Evolutionary conservation across 2,797 vertebrate species (phyloP), one percentile per base, ranked within the genome.

Genomic region (Characodon lateralis): DNA sequence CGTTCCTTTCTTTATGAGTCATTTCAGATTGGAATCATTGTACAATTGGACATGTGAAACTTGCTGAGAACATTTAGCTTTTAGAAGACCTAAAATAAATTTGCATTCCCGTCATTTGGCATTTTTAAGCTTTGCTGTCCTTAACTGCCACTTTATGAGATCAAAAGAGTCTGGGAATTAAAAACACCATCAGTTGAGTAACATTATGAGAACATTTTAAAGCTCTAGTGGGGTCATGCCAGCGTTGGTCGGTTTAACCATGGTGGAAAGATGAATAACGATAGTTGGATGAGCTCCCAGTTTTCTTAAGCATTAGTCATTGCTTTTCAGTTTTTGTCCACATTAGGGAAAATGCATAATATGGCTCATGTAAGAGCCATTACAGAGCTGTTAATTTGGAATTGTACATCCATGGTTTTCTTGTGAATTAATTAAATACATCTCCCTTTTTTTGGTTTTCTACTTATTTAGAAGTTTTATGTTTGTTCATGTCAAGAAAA

Each of bases 361-460:
- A 75, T 70, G 35, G 41, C 76, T 89, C 85, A 81, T 69, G 78
- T 61, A 87, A 83, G 79, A 78, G 59, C 69, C 55, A 26, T 48
- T 46, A 74, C 41, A 71, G 35, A 41, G 31, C 26, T 74, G 79
- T 41, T 53, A 14, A 41, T 58, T 50, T 78, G 20, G 8, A 68
- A 70, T 26, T 58, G 16, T 78, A 39, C 35, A 56, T 18, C 24
- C 61, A 0, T 43, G n/a, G 66, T 31, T 63, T 14, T 63, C 58
- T 48, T 66, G 58, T 58, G 26, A 96, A 96, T 95, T 0, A 81
- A 51, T 39, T 79, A 97, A 97, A 95, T 94, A 96, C 96, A 95
- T 94, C 96, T 96, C 96, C 95, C 96, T 88, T 96, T 95, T 93
- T 28, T 96, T 96, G 95, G 96, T 95, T 97, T 96, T 96, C 96